Base-by-base conservation (phyloP, 2,888 invertebrate genomes). In the Tethea ocularis region DNA sequence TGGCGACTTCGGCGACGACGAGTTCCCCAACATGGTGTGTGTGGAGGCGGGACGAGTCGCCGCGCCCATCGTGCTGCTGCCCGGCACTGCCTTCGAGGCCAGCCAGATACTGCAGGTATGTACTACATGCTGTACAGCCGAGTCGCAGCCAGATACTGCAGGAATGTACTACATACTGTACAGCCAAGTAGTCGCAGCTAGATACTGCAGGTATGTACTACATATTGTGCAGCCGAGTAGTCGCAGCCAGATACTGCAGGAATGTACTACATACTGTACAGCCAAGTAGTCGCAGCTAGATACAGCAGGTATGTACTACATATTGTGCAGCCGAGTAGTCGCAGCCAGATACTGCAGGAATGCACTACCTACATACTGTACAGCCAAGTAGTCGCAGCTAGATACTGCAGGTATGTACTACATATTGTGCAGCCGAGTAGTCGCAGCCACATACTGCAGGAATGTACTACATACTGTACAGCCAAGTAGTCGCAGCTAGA, bases 11-110 rank as follows among this genome's bases (percentile, higher is more conserved):
- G 98, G 98, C n/a, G 98, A 98, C 88, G 98, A 98, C 80, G 98
- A 99, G 89, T 99, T 97, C 90, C 97, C 97, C 11, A 97, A 97
- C 87, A 98, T 99, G 98, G 95, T 99, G 72, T 99, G 99, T 88
- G 97, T 99, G 64, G 99, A 99, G 91, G 96, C 98, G 62, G 98
- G 98, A 26, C 96, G 97, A 78, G 98, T 98, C 23, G 96, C 97
- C 69, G 95, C 96, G 78, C 98, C 98, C 61, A 96, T 98, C 61
- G 96, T 97, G 81, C 94, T 98, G 70, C 93, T 97, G 79, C 98
- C 98, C 62, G 97, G 98, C 63, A 98, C 97, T 68, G 97, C 98
- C 78, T 98, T 97, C 88, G 98, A 98, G 92, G 97, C 97, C 74
- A 97, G 97, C 88, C 97, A 97, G 94, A 97, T 97, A 81, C 93